These are phyloP conservation scores for Orthonyx spaldingii DNA, from an alignment of 2,113 vertebrate genomes.

Conservation along the genomic window DNA sequence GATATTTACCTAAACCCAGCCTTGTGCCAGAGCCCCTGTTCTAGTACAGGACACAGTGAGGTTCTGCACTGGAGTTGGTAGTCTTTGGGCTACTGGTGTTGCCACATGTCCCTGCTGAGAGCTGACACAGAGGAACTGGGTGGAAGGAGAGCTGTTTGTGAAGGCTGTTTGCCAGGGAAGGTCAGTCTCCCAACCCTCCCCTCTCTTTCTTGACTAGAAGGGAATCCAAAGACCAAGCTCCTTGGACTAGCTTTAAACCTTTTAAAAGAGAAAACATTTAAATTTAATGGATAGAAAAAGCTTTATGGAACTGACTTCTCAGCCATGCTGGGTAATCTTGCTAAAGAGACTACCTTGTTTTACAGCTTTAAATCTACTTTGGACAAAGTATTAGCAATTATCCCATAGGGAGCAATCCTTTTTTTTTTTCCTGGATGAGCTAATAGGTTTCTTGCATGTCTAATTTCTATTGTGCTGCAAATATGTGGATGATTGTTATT, in stretches of 20 bases:
- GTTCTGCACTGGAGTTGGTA: neutral
- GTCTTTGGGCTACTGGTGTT: neutral
- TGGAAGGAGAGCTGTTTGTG: neutral
- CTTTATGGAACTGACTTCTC: neutral
- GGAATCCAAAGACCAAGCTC: neutral
- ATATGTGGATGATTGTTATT: slow-evolving; percentile 21
- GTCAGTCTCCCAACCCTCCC: neutral
- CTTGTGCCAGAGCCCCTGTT: neutral
- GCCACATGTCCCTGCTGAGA: neutral
- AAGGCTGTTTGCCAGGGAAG: neutral
- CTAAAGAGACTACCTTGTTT: neutral
- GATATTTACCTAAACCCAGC: neutral
- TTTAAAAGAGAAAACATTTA: neutral
- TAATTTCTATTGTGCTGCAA: slow-evolving; percentile 20
- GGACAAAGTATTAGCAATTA: neutral
- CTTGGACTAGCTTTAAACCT: neutral
- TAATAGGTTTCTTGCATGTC: slow-evolving; percentile 16
- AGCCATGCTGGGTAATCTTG: neutral
- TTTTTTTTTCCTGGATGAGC: slow-evolving; percentile 31
- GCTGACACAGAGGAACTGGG: neutral
- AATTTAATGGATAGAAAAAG: neutral
- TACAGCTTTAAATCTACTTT: slow-evolving; percentile 5
- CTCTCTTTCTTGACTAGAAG: neutral
- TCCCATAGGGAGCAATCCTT: neutral
- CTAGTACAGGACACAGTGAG: neutral